phyloP scores from a whole-genome alignment of 2,797 vertebrate species.

The Myotis pilosus region DNA sequence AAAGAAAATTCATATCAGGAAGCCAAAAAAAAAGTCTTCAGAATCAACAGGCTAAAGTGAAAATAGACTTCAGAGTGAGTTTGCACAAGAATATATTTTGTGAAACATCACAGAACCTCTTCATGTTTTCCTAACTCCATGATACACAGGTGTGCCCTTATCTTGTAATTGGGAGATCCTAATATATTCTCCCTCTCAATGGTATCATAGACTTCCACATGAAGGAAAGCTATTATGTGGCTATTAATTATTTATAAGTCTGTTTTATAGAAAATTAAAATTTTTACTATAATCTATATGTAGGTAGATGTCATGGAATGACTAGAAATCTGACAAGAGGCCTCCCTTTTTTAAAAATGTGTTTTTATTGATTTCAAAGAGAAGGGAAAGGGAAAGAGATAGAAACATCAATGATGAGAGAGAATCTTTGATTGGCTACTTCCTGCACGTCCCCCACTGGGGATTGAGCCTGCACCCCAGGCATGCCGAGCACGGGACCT shows the following conservation, averaged over 20 bases:
- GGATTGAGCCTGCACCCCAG: too few species aligned
- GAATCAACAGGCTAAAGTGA: conserved; percentile 33
- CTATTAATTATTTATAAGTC: not conserved
- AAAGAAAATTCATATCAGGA: conserved; percentile 57
- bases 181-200: not conserved
- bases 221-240: not conserved
- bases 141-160: not conserved
- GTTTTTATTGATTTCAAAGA: too few species aligned
- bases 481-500: too few species aligned
- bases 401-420: too few species aligned
- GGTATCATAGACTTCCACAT: not conserved
- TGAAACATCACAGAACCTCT: not conserved
- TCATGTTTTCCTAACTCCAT: not conserved
- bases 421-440: too few species aligned
- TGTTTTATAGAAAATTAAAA: not conserved
- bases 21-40: conserved; percentile 40
- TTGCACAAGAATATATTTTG: not conserved
- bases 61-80: not conserved
- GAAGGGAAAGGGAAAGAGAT: too few species aligned
- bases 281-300: not conserved
- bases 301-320: not conserved
- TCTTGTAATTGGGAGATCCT: not conserved
- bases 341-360: not conserved
- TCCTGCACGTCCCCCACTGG: too few species aligned
- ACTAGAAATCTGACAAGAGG: not conserved